Evolutionary conservation across 2,888 invertebrate species (phyloP).

Genomic region (Tetropium fuscum): DNA sequence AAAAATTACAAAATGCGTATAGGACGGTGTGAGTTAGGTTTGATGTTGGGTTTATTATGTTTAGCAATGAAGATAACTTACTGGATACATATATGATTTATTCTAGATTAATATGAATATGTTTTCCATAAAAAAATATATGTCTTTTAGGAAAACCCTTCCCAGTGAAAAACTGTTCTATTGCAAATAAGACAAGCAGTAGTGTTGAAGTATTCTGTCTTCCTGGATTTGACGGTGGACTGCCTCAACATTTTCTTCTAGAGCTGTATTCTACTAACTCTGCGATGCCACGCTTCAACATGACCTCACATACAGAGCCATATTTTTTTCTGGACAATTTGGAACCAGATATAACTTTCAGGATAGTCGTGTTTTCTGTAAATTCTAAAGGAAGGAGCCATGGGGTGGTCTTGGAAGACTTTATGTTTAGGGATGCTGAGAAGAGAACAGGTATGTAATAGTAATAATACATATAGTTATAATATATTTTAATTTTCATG

Average conservation of each 20-base stretch:
- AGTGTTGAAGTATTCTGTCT: conserved; percentile 83
- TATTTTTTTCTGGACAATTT: conserved; percentile 82
- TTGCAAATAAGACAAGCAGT: conserved; percentile 87
- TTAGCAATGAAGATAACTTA: no score
- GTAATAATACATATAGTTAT: not conserved
- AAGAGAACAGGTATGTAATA: conserved; percentile 75
- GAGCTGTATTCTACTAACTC: conserved; percentile 75
- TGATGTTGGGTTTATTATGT: no score
- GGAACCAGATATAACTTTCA: conserved; percentile 83
- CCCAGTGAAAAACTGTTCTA: conserved; percentile 85
- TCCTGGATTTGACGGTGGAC: conserved; percentile 89
- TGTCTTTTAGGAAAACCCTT: conserved; percentile 79
- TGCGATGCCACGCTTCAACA: conserved; percentile 70
- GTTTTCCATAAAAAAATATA: no score
- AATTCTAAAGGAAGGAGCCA: conserved; percentile 86
- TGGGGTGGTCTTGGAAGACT: conserved; percentile 78
- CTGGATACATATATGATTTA: no score
- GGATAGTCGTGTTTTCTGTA: conserved; percentile 81
- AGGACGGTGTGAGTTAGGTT: no score
- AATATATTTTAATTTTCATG: no score
- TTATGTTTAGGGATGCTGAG: conserved; percentile 84
- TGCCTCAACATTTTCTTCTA: conserved; percentile 87
- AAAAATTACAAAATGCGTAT: no score
- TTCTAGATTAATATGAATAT: no score
- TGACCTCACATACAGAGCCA: conserved; percentile 76